Conservation (phyloP, 53 echinoderm and acorn worm species). For the Mesocentrotus franciscanus region DNA sequence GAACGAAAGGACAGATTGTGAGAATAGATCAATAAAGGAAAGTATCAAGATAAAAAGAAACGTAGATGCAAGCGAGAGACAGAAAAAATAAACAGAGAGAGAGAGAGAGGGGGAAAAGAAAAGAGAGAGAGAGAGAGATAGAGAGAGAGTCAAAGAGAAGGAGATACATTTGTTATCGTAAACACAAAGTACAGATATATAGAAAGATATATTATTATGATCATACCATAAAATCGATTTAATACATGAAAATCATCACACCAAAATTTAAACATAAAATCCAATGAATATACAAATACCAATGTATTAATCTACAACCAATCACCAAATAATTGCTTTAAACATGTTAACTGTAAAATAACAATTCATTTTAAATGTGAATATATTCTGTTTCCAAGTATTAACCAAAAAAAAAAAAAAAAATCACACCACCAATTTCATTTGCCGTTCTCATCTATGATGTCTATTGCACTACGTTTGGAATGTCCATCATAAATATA, state of each 20-base stretch:
- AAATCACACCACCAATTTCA: neutral
- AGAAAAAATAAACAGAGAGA: neutral
- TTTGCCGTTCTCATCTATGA: neutral
- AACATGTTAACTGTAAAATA: neutral
- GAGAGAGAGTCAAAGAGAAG: neutral
- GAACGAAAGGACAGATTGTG: neutral
- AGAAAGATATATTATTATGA: neutral
- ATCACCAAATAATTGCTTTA: neutral
- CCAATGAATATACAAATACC: conserved; percentile 37
- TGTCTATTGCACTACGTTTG: neutral
- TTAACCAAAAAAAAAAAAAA: neutral
- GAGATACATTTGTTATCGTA: neutral
- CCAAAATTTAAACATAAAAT: conserved; percentile 41
- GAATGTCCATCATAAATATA: neutral
- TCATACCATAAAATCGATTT: conserved; percentile 40
- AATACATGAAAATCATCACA: conserved; percentile 40
- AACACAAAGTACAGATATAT: neutral
- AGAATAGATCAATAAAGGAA: too few relatives aligned
- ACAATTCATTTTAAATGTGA: neutral
- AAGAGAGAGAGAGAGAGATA: neutral
- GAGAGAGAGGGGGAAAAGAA: neutral
- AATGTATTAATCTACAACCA: neutral
- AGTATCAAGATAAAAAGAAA: too few relatives aligned
- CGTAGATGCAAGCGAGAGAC: too few relatives aligned
- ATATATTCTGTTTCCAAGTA: neutral